These are phyloP conservation scores for Chelonus insularis DNA, from an alignment of 1,140 invertebrate species.

Conservation along the genomic window DNA sequence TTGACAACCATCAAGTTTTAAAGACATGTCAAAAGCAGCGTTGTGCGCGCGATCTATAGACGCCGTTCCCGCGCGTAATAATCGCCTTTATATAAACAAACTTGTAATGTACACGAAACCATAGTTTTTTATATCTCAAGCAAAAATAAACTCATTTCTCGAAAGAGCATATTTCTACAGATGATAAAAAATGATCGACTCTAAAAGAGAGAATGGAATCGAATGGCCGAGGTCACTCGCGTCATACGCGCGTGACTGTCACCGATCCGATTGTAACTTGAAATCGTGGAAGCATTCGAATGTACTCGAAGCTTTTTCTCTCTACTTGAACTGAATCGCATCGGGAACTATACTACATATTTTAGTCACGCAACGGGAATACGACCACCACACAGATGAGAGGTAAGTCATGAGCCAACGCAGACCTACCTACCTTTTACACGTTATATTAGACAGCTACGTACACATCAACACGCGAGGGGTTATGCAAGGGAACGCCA, in stretches of 20 bases:
- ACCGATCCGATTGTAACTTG: constrained; percentile 15
- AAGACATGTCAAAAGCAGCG: constrained; percentile 6
- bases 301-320: background rate
- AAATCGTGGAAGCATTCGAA: constrained; percentile 3
- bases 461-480: background rate
- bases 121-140: too few species aligned
- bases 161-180: too few species aligned
- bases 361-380: constrained; percentile 20
- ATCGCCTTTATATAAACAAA: too few species aligned
- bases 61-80: constrained; percentile 23
- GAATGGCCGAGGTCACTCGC: constrained; percentile 20
- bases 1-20: constrained; percentile 17
- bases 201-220: background rate
- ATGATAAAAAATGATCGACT: background rate
- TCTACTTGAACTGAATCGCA: background rate
- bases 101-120: too few species aligned
- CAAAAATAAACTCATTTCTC: too few species aligned
- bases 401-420: background rate
- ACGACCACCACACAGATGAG: background rate
- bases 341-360: background rate
- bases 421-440: background rate
- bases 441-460: background rate
- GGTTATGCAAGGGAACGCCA: constrained; percentile 19
- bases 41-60: constrained; percentile 2
- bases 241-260: constrained; percentile 30